Base-by-base conservation (phyloP, 1,140 invertebrate species). In the Drosophila baimaii region DNA sequence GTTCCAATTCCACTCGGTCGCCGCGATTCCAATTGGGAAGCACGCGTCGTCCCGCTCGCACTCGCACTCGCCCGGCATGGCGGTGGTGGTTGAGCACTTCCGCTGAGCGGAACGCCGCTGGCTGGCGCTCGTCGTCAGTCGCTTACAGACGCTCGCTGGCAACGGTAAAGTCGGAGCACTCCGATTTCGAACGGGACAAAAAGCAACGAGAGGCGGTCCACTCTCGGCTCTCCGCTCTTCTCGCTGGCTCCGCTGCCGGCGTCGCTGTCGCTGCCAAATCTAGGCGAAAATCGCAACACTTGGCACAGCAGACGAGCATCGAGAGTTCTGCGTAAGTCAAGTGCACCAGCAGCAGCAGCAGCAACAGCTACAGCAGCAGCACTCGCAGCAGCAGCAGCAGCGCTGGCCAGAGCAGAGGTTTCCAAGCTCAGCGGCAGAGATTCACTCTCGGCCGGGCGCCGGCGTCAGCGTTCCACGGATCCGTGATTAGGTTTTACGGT, bases 401-500 rank as follows among this genome's bases (percentile, higher is more conserved):
- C 19, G 4, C 25, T n/a, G n/a, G 47, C 29, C 37, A 29, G 31
- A 54, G 54, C 47, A 63, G 74, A 52, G 33, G 69, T 66, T 65
- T 72, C 76, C 71, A 72, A 80, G 70, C 76, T 83, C 72, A 35
- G 77, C 79, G 31, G 58, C 57, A 75, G 63, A 78, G 72, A 77
- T 69, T 76, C 72, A 80, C 62, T 75, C 78, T 68, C 71, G 75
- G 78, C 27, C 71, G 61, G 58, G 81, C 81, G 81, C 81, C 81
- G 77, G 81, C 81, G 77, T 77, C 77, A 77, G 63, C 73, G 76
- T 84, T 81, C 81, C 81, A 84, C 62, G 80, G 52, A 75, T 85
- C 84, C 86, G 83, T 91, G 90, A 91, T 91, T 91, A 91, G 83
- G 81, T 90, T 91, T 91, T 90, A 91, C 86, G 73, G 86, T 61